Evolutionary conservation across 2,797 vertebrate species (phyloP), one percentile per base, ranked within the genome.

Genomic region (Sebastes aleutianus): DNA sequence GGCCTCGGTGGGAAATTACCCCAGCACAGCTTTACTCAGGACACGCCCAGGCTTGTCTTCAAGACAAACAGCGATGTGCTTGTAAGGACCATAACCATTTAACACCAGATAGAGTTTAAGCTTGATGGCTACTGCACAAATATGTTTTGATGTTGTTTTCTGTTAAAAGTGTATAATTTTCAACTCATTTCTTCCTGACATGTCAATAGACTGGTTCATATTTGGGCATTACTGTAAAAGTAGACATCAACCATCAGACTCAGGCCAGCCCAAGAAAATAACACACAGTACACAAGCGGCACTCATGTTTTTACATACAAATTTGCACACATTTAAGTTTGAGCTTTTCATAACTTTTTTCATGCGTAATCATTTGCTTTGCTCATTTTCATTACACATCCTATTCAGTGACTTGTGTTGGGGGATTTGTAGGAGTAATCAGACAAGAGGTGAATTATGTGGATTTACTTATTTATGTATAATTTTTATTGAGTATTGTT

Each of bases 31-130:
- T 99, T 97, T 98, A 96, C 97, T 98, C 98, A 99, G 97, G 98
- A 99, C 97, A 97, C 98, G 96, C 96, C 98, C 97, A 98, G 98
- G 97, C 97, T 99, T 99, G 98, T 98, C 97, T 99, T 98, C 98
- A 99, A 99, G 97, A 98, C 97, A 98, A 99, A 99, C 98, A 98
- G 97, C 98, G 98, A 99, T 97, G 97, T 99, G 96, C 98, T 99
- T 99, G 98, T 99, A 99, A 99, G 98, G 97, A 95, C 97, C 89
- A 92, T 96, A 96, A 97, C 93, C 96, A 96, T 97, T 97, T 97
- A 97, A 96, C 96, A 97, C 93, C 90, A 95, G 91, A 91, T 88
- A 93, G 92, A 91, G 87, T 88, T 91, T 87, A 85, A 91, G 83
- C 87, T 89, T 93, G 71, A 90, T 87, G 85, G 87, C 89, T 90